Base-by-base conservation (phyloP, 2,888 invertebrate species). In the Pachydiplax longipennis region DNA sequence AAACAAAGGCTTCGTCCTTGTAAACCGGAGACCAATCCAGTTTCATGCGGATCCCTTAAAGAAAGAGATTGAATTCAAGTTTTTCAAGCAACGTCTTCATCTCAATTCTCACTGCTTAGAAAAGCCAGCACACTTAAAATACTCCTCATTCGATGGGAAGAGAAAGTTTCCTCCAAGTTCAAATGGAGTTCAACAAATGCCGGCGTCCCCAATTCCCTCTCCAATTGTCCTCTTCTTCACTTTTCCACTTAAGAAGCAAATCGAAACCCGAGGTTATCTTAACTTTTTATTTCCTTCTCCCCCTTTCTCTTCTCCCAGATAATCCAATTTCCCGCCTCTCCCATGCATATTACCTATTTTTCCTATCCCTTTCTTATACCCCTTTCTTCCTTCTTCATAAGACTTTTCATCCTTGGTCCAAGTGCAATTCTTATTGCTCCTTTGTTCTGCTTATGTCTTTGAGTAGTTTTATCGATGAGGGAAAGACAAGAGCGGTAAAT, bases 221-320 rank as follows among this genome's bases (percentile, higher is more conserved):
- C 4, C 22, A 61, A 58, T 87, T 73, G 25, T 73, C 73, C 73
- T 65, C 25, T 25, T 65, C 65, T 65, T 65, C 65, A 61, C 58
- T 15, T 58, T 83, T 83, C 83, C 83, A 83, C 87, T 87, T 87
- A 61, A 83, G 61, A 87, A 65, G 87, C 87, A 61, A 87, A 87
- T 87, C 87, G 87, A 87, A 87, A 87, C 87, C 87, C n/a, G 87
- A 87, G 83, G 53, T 83, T 83, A 83, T 83, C 83, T 83, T 83
- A 83, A 87, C 87, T 87, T 87, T 87, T 61, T 65, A 65, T 65
- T 83, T 25, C 35, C 18, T 12, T 40, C 1, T 25, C 12, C 37
- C 6, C 44, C n/a, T 12, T 18, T 40, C 37, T 6, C 13, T 44
- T 31, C 31, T 65, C n/a, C 65, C 22, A n/a, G 22, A 31, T 8